Evolutionary conservation across 2,888 invertebrate species (phyloP).

Genomic region (Sepiola atlantica): DNA sequence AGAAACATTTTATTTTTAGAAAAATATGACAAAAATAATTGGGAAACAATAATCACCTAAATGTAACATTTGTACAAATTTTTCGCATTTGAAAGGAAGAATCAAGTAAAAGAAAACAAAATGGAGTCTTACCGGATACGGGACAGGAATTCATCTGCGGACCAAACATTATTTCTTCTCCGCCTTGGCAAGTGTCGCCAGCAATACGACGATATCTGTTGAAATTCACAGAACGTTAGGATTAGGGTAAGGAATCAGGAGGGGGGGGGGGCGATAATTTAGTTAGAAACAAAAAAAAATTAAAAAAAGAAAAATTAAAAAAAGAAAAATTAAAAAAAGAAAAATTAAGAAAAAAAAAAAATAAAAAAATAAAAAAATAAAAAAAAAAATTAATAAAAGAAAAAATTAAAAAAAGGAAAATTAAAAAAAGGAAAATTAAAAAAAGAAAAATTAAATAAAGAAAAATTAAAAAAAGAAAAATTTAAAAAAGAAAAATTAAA

Average conservation of each 20-base stretch:
- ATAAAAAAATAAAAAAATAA: not conserved
- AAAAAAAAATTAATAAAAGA: not conserved
- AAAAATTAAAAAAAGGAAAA: not conserved
- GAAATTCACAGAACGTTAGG: constrained; percentile 24
- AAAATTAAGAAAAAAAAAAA: not conserved
- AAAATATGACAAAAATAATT: no score
- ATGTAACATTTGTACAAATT: no score
- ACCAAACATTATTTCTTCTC: constrained; percentile 81
- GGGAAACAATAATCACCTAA: no score
- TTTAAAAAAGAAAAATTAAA: no score
- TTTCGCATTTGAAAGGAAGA: not conserved
- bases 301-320: not conserved
- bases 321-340: not conserved
- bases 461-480: not conserved
- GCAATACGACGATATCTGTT: constrained; percentile 84
- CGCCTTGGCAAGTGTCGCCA: constrained; percentile 86
- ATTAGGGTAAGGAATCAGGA: not conserved
- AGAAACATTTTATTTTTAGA: not conserved
- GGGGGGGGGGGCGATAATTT: not conserved
- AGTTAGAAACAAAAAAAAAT: not conserved
- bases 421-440: not conserved
- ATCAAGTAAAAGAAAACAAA: not conserved
- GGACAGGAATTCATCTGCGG: constrained; percentile 80
- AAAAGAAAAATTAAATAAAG: not conserved
- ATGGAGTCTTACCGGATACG: constrained; percentile 57